Conservation (phyloP, 2,797 vertebrate genomes). For the Phataginus tetradactyla region DNA sequence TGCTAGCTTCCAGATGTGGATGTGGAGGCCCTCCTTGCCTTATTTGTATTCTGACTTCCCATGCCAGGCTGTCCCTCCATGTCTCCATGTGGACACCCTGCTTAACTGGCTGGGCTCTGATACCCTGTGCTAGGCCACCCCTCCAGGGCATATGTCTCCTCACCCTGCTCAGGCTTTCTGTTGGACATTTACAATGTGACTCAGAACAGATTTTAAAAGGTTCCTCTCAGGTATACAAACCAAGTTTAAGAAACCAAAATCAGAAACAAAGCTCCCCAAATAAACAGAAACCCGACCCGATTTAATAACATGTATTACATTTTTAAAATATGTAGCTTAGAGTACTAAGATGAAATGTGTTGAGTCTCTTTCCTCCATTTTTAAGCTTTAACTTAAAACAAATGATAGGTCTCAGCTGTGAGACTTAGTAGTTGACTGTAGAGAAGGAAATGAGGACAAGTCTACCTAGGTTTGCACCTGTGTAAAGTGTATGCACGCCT, state of each 20-base stretch:
- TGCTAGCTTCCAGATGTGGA: neutral
- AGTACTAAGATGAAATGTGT: neutral
- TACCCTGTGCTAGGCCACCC: fast-evolving
- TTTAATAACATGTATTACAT: neutral
- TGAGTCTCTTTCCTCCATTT: neutral
- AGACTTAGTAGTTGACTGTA: neutral
- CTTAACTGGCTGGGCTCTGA: neutral
- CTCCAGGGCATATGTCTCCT: neutral
- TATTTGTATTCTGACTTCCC: neutral
- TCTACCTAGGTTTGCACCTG: neutral
- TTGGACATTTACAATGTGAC: neutral
- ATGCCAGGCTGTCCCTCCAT: neutral
- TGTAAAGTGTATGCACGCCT: too few species aligned
- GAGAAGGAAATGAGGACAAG: neutral
- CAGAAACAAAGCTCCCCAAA: neutral
- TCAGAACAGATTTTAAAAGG: neutral
- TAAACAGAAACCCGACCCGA: neutral
- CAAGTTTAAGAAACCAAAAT: neutral
- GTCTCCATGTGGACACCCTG: fast-evolving
- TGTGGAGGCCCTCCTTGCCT: neutral
- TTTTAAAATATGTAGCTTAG: neutral
- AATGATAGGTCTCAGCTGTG: neutral
- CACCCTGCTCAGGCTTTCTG: neutral
- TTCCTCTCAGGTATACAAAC: neutral
- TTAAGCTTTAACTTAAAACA: neutral